A percentile compares a stretch with the other conserved stretches of the same genome.
Evolutionary conservation across 2,888 invertebrate genomes (phyloP).

Genomic region (Rotaria magnacalcarata): DNA sequence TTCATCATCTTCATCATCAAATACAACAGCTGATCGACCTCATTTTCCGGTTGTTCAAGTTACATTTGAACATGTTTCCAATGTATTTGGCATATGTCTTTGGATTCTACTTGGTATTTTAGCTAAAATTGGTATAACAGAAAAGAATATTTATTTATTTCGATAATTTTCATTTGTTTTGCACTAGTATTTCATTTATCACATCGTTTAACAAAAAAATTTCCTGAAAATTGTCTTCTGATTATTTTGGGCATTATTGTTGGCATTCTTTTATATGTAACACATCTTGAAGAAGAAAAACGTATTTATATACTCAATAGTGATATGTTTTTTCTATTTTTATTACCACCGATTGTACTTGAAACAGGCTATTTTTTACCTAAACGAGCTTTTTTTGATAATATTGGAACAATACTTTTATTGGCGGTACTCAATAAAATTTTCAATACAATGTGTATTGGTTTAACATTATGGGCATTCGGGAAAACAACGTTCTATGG

Average conservation of each 20-base stretch:
- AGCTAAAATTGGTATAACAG: neutral
- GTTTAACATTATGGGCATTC: constrained; percentile 49
- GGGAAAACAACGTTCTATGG: constrained; percentile 39
- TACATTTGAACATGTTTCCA: constrained; percentile 2
- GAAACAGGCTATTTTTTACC: constrained; percentile 99
- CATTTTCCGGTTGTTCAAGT: neutral
- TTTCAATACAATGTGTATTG: constrained; percentile 74
- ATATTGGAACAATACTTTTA: constrained; percentile 86
- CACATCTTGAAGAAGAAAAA: constrained; percentile 50
- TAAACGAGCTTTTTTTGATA: constrained; percentile 91
- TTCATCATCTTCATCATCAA: neutral
- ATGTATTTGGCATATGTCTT: constrained; percentile 4
- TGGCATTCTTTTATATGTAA: constrained; percentile 74
- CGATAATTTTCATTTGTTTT: too few relatives aligned
- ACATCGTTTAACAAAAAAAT: constrained; percentile 55
- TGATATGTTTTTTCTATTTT: constrained; percentile 71
- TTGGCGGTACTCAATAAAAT: constrained; percentile 80
- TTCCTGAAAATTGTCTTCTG: constrained; percentile 92
- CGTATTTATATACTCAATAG: constrained; percentile 67
- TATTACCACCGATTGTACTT: constrained; percentile 93
- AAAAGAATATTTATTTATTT: too few relatives aligned
- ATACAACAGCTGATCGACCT: neutral
- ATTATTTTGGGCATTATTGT: constrained; percentile 89
- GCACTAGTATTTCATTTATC: constrained; percentile 43
- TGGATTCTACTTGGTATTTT: constrained; percentile 20